Evolutionary conservation across 2,888 invertebrate species (phyloP), one percentile per base, ranked within the genome.

Genomic region (Dynastes hyllus): DNA sequence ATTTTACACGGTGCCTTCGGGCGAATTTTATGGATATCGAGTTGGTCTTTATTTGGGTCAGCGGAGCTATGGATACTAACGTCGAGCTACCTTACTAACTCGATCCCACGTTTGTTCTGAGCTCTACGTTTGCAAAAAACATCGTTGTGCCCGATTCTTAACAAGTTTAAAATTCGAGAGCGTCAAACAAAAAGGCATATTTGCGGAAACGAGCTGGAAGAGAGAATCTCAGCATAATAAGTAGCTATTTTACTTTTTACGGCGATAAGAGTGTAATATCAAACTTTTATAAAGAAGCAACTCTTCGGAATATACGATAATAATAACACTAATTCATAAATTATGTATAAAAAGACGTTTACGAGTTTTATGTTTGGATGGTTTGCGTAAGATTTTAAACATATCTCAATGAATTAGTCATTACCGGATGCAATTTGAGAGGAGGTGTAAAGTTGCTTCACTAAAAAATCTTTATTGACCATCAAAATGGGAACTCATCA

Each of bases 21-120:
- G 55, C 55, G 55, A n/a, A 58, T 58, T 58, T 58, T 58, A 58
- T 58, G 55, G 55, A 58, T 58, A 58, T 58, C 22, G 27, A 5
- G 22, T 22, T 58, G 22, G 8, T 22, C 22, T 58, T 55, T 58
- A 58, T 27, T 58, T 22, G 27, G 27, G 55, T 8, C 27, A 22
- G 22, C 22, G 55, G 4, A 58, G 5, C 55, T 5, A 3, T 1
- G 55, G 22, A 58, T 27, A 5, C 27, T 22, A 16, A 22, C 22
- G 5, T 5, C 32, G 13, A 53, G 53, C 13, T 53, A 16, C 16
- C 55, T 55, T 22, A 16, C 9, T 55, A 58, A 16, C 1, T 58
- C 5, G 16, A 58, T 58, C 55, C 55, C 2, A 22, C n/a, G 22
- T 58, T 58, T 58, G 5, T 16, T 58, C 55, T 9, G n/a, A 16